Conservation (phyloP, 2,888 invertebrate species). For the Microdon myrmicae region DNA sequence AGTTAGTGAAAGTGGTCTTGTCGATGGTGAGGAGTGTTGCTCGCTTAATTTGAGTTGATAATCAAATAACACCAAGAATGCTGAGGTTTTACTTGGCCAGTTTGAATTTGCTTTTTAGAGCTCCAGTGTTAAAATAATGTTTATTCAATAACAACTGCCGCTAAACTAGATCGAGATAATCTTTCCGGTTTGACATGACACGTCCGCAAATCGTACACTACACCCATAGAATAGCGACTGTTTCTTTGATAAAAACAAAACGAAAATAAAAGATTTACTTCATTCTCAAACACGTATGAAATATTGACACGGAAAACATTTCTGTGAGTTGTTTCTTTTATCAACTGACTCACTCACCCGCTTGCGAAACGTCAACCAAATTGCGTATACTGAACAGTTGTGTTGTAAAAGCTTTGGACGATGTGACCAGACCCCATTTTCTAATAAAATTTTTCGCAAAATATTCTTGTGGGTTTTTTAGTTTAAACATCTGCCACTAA, state of each 20-base stretch:
- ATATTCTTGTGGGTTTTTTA: too few relatives aligned
- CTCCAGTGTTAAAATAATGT: too few relatives aligned
- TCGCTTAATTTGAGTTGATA: slow-evolving; percentile 14
- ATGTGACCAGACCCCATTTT: slow-evolving; percentile 1
- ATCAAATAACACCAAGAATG: slow-evolving; percentile 11
- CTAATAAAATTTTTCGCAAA: too few relatives aligned
- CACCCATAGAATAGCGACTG: too few relatives aligned
- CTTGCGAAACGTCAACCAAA: slow-evolving; percentile 30
- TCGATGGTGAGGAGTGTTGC: slow-evolving; percentile 18
- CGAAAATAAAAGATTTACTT: too few relatives aligned
- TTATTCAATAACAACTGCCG: too few relatives aligned
- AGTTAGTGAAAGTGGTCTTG: slow-evolving; percentile 48
- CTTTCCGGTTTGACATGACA: slow-evolving; percentile 21
- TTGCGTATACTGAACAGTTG: slow-evolving; percentile 1
- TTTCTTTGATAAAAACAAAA: too few relatives aligned
- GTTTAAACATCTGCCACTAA: too few relatives aligned
- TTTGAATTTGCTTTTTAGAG: too few relatives aligned
- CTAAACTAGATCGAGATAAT: too few relatives aligned
- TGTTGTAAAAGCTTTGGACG: neutral
- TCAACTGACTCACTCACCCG: slow-evolving; percentile 19
- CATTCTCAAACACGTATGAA: slow-evolving; percentile 7
- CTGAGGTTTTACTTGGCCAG: slow-evolving; percentile 15
- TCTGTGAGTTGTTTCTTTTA: slow-evolving; percentile 4
- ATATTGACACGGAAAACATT: neutral
- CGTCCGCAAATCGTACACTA: slow-evolving; percentile 2